Conservation (phyloP, 2,113 vertebrate species). For the Proteles cristata region DNA sequence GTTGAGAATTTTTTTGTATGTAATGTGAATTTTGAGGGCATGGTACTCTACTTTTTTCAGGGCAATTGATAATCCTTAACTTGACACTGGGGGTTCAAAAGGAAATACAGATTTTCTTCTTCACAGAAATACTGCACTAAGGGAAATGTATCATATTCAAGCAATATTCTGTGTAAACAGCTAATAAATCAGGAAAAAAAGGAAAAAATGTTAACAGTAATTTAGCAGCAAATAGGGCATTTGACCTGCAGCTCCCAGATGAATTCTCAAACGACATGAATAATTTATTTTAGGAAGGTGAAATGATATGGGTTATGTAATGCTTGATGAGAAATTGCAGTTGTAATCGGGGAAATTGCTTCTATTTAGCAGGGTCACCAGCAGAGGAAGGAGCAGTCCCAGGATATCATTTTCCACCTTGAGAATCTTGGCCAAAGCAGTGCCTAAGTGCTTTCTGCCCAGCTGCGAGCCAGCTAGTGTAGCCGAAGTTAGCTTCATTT, state of each 20-base stretch:
- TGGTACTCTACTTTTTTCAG: background rate
- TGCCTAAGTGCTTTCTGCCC: background rate
- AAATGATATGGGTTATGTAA: conserved; percentile 53
- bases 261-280: conserved; percentile 41
- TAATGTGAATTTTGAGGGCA: background rate
- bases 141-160: background rate
- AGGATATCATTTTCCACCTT: conserved; percentile 11
- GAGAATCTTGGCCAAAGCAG: background rate
- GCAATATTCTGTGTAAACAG: conserved; percentile 57
- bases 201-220: conserved; percentile 24
- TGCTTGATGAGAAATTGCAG: conserved; percentile 39
- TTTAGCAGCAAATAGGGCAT: conserved; percentile 67
- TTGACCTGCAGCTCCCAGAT: conserved; percentile 4
- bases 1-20: background rate
- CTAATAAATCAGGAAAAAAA: conserved; percentile 50
- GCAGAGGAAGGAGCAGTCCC: background rate
- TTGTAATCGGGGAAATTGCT: conserved; percentile 3
- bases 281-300: conserved; percentile 73
- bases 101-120: conserved; percentile 62
- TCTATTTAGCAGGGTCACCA: conserved; percentile 48
- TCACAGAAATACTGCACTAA: conserved; percentile 15
- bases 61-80: background rate
- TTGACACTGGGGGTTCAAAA: conserved; percentile 32
- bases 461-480: background rate
- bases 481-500: background rate